These are phyloP conservation scores for Allobates femoralis DNA, from an alignment of 2,797 vertebrate genomes.

Conservation along the genomic window DNA sequence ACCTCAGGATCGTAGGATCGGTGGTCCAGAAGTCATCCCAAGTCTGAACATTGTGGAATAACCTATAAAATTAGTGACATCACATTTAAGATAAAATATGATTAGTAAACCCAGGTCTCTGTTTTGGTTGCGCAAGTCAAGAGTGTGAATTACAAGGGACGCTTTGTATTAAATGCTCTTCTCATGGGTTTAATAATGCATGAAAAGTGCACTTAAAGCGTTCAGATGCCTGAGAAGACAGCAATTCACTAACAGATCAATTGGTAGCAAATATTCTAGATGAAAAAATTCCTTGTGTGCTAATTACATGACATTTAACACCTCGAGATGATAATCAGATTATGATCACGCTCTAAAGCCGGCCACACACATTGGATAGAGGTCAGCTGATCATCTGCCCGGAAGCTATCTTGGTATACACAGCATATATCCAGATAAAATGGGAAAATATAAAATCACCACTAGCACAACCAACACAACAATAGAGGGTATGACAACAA, in stretches of 20 bases:
- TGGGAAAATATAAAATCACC: no score
- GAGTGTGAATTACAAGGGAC: background rate
- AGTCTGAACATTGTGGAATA: no score
- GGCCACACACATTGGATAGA: no score
- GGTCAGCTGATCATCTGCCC: no score
- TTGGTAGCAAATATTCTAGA: background rate
- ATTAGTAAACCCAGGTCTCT: background rate
- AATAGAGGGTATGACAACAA: no score
- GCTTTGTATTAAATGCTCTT: background rate
- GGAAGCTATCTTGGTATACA: no score
- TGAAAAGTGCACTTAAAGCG: background rate
- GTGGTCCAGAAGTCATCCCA: no score
- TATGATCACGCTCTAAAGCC: no score
- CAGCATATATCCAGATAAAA: no score
- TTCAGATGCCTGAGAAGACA: background rate
- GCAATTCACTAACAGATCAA: background rate
- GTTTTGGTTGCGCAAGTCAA: background rate
- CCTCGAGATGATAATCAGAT: background rate
- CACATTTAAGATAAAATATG: background rate
- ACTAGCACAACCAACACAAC: no score
- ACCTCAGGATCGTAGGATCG: no score
- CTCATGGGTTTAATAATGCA: constrained; percentile 14
- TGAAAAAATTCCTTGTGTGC: background rate
- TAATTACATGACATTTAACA: background rate
- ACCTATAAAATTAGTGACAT: no score